phyloP scores from a whole-genome alignment of 2,888 invertebrate genomes.

The Brachynemurus nebulosus region DNA sequence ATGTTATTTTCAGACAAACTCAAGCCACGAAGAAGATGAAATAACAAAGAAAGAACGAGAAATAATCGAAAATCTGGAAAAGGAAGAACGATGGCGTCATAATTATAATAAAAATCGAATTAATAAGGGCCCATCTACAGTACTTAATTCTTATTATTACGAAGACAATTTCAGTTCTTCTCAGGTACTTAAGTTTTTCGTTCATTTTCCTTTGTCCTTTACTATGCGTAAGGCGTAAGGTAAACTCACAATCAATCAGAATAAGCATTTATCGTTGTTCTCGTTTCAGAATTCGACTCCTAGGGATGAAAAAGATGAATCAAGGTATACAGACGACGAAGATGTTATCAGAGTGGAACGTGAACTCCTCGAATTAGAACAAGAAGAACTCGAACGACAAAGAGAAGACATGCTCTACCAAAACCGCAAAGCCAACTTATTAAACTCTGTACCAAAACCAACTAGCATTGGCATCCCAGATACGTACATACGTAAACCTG shows the following conservation, averaged over 20 bases:
- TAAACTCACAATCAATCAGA: no score
- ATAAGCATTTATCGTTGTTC: no score
- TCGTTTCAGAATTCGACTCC: neutral
- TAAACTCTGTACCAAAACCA: conserved; percentile 31
- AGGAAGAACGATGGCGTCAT: conserved; percentile 44
- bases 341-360: conserved; percentile 63
- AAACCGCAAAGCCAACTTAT: conserved; percentile 40
- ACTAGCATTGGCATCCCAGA: conserved; percentile 30
- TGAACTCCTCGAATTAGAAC: conserved; percentile 61
- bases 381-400: conserved; percentile 62
- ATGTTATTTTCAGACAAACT: no score
- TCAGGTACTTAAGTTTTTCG: no score
- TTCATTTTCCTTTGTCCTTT: no score
- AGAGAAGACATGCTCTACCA: conserved; percentile 54
- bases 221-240: no score
- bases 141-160: no score
- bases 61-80: conserved; percentile 48
- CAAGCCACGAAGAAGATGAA: conserved; percentile 71
- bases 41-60: conserved; percentile 49
- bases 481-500: conserved; percentile 24
- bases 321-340: neutral
- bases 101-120: conserved; percentile 18
- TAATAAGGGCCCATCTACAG: no score
- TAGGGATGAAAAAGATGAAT: conserved; percentile 1
- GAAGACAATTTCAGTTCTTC: no score